Base-by-base conservation (phyloP, 2,888 invertebrate genomes). In the Scaeva pyrastri region DNA sequence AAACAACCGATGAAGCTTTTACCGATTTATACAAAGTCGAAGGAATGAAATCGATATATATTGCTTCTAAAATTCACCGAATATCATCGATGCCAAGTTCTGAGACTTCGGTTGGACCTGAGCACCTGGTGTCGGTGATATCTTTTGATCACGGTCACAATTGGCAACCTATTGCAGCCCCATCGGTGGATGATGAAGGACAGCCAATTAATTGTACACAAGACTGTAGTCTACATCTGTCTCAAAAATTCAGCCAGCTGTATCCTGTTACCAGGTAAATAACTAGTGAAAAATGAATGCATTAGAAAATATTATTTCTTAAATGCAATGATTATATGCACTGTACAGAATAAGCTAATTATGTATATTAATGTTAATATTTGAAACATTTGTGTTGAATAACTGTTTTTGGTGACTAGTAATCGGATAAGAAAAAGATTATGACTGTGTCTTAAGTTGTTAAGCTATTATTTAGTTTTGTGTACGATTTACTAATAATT, bases 21-120 rank as follows among this genome's bases (percentile, higher is more conserved):
- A 96, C 97, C 2, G 98, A 98, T 91, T 93, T 98, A 1, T 97
- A 98, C 92, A 96, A 96, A 90, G 97, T 98, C 0, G 96, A 97
- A 91, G 98, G 98, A 0, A 93, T 98, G 64, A 94, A 95, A 56
- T 98, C 98, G 0, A 96, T 98, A 88, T 98, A 97, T 93, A 97
- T 98, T 87, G 98, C 97, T 0, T 97, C 97, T 0, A 95, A 96
- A 90, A 94, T 97, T 1, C 93, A 93, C 36, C 92, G 93, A 0
- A 93, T 94, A 0, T 64, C 76, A 1, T 48, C 74, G 5, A 52
- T 55, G 23, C 12, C 64, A 8, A 74, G 74, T 36, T 73, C 66
- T 8, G 89, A 88, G 36, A 91, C 93, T 5, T 76, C 87, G n/a
- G 94, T 96, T 2, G 95, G 95, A 0, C 95, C 96, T 0, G 96